These are phyloP conservation scores for Tetheella fluctuosa DNA, from an alignment of 2,888 invertebrate species.

Conservation along the genomic window DNA sequence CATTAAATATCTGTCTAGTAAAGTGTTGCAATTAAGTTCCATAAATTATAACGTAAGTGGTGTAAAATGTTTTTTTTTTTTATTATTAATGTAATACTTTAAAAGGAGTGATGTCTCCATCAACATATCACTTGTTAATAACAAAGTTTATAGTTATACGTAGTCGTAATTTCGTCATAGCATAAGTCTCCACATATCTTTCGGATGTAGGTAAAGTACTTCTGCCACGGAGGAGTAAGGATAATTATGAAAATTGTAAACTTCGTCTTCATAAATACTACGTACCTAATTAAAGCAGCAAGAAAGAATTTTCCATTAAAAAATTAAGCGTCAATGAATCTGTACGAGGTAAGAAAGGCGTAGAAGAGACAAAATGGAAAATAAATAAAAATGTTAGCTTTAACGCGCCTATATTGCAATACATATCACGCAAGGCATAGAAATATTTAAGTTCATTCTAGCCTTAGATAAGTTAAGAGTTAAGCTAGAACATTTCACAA, in stretches of 20 bases:
- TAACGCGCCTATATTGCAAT: slow-evolving; percentile 80
- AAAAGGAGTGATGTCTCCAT: slow-evolving; percentile 78
- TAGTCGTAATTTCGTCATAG: slow-evolving; percentile 78
- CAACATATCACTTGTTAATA: slow-evolving; percentile 84
- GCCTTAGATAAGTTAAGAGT: slow-evolving; percentile 68
- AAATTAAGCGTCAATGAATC: slow-evolving; percentile 34
- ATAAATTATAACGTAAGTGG: slow-evolving; percentile 57
- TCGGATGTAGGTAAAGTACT: slow-evolving; percentile 54
- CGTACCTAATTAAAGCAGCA: slow-evolving; percentile 36
- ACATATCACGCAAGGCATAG: slow-evolving; percentile 84
- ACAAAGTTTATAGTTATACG: slow-evolving; percentile 75
- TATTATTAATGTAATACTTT: slow-evolving; percentile 69
- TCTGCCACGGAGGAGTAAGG: slow-evolving; percentile 49
- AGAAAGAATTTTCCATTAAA: slow-evolving; percentile 36
- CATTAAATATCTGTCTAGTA: slow-evolving; percentile 62
- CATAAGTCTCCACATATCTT: slow-evolving; percentile 75
- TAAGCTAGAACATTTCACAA: slow-evolving; percentile 81
- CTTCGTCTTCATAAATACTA: slow-evolving; percentile 50
- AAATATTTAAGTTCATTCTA: slow-evolving; percentile 75
- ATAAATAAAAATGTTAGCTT: slow-evolving; percentile 64
- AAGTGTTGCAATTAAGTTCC: slow-evolving; percentile 57
- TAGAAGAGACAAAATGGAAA: slow-evolving; percentile 42
- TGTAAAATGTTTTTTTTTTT: slow-evolving; percentile 64
- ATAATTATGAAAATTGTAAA: slow-evolving; percentile 39
- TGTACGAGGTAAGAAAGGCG: slow-evolving; percentile 45